phyloP scores from a whole-genome alignment of 2,888 invertebrate species.

The Julus scandinavius region DNA sequence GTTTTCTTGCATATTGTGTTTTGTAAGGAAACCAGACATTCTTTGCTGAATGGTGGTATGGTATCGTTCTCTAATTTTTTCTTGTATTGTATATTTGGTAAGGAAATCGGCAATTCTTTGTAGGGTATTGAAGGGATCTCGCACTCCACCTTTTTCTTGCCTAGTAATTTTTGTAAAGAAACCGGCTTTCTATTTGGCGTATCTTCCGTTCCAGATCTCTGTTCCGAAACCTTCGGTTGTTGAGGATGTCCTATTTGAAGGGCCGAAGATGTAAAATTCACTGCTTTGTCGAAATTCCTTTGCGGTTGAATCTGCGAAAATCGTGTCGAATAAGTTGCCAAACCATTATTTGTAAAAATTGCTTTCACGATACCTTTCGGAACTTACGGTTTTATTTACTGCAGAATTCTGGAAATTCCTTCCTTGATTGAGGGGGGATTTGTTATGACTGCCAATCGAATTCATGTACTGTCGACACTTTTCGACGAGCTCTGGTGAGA shows the following conservation, averaged over 20 bases:
- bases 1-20: not conserved
- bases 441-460: not conserved
- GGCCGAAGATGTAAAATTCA: not conserved
- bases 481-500: not conserved
- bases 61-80: not conserved
- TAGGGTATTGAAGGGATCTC: no score
- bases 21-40: constrained; percentile 31
- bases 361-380: no score
- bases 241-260: not conserved
- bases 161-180: not conserved
- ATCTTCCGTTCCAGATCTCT: not conserved
- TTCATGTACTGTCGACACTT: not conserved
- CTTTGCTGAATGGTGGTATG: not conserved
- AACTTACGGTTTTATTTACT: not conserved
- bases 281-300: not conserved
- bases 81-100: not conserved
- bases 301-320: not conserved
- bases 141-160: not conserved
- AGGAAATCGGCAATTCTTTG: not conserved
- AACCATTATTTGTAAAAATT: not conserved
- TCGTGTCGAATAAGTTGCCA: not conserved
- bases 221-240: not conserved
- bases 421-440: not conserved
- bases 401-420: not conserved
- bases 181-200: not conserved